Percentiles rank a stretch among this genome's conserved stretches.
Conservation (phyloP, 2,797 vertebrate genomes). For the Rhinogobio ventralis region DNA sequence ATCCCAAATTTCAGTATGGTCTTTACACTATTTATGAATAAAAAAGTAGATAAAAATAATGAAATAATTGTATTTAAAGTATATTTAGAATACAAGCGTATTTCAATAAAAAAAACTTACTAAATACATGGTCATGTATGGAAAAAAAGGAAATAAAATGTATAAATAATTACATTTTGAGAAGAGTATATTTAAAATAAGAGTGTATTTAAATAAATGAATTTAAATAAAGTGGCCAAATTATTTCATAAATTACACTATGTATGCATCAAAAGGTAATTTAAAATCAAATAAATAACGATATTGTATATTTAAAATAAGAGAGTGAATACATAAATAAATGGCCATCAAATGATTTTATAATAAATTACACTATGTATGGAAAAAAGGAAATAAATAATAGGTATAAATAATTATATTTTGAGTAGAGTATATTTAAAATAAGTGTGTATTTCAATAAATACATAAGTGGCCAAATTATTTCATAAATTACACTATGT, state of each 20-base stretch:
- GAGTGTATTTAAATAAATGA: background rate
- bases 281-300: background rate
- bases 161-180: too few relatives aligned
- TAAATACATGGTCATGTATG: background rate
- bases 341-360: too few relatives aligned
- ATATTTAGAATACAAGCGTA: background rate
- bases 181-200: background rate
- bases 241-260: background rate
- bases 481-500: too few relatives aligned
- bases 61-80: background rate
- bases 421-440: too few relatives aligned
- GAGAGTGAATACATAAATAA: too few relatives aligned
- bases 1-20: too few relatives aligned
- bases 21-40: background rate
- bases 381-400: too few relatives aligned
- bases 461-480: too few relatives aligned
- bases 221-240: background rate
- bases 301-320: background rate
- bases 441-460: too few relatives aligned
- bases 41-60: background rate
- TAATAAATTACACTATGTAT: too few relatives aligned
- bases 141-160: background rate
- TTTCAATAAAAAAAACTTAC: background rate
- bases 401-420: too few relatives aligned
- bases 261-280: background rate